Percentiles rank a stretch among this genome's conserved stretches.
These are phyloP conservation scores for Passer montanus DNA, from an alignment of 2,113 vertebrate species.

Conservation along the genomic window DNA sequence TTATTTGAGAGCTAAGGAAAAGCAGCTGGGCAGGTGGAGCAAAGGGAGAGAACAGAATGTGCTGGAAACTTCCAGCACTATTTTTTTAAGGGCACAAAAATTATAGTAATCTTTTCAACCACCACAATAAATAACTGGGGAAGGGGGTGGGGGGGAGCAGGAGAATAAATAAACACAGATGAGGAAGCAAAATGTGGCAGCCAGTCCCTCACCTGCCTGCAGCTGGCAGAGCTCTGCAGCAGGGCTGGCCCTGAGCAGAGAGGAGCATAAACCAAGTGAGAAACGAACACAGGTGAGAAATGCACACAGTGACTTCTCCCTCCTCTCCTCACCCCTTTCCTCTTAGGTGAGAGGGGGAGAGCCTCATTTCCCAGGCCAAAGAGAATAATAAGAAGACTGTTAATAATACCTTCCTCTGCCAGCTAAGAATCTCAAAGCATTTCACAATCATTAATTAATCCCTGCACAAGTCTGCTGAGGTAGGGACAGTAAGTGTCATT, in stretches of 20 bases:
- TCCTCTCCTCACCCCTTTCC: not conserved
- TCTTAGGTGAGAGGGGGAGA: not conserved
- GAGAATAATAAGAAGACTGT: not conserved
- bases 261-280: not conserved
- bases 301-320: not conserved
- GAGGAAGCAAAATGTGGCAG: not conserved
- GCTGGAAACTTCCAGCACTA: slow-evolving; percentile 72
- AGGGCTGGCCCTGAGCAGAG: not conserved
- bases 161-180: not conserved
- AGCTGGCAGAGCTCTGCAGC: not conserved
- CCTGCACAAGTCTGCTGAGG: not conserved
- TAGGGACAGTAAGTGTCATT: not conserved
- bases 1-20: slow-evolving; percentile 24
- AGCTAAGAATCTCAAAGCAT: not conserved
- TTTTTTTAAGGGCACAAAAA: not conserved
- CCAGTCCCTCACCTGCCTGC: not conserved
- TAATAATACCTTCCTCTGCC: not conserved
- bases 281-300: not conserved
- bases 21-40: slow-evolving; percentile 53
- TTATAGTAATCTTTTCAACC: not conserved
- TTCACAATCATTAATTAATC: not conserved
- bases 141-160: fast-evolving
- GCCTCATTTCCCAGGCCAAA: not conserved
- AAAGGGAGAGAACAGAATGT: slow-evolving; percentile 67
- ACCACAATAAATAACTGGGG: not conserved